Evolutionary conservation across 2,888 invertebrate species (phyloP), one percentile per base, ranked within the genome.

Genomic region (Heterodera filipjevi): DNA sequence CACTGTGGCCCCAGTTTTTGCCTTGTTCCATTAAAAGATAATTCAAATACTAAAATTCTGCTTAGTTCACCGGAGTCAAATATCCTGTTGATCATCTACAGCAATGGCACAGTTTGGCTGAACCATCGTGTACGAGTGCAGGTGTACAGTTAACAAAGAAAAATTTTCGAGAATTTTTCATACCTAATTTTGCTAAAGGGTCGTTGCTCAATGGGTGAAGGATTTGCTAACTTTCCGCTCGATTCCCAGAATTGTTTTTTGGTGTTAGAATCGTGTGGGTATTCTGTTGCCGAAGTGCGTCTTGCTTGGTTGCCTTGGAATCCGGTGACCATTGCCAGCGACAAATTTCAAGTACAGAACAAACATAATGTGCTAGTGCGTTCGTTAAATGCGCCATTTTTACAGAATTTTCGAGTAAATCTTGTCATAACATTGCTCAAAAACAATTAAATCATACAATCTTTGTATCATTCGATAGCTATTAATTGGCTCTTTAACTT

Each of bases 21-120:
- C n/a, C n/a, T n/a, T n/a, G n/a, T n/a, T n/a, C n/a, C n/a, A n/a
- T n/a, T n/a, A n/a, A n/a, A n/a, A n/a, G n/a, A n/a, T n/a, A n/a
- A n/a, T n/a, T n/a, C n/a, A n/a, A n/a, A n/a, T n/a, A n/a, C n/a
- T n/a, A n/a, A n/a, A n/a, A n/a, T n/a, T n/a, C n/a, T n/a, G n/a
- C n/a, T n/a, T 0, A 81, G 73, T 73, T 85, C 85, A 1, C 88
- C 88, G 19, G 87, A 87, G 80, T 84, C 86, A 76, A 89, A 89
- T 80, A 87, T 89, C 59, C 88, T 89, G 74, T 81, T 89, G 16
- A 87, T 89, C 87, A 89, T 89, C 53, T 89, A 89, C 72, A 85
- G 85, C n/a, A 89, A 89, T 81, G 89, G 89, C 27, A 88, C 87
- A 30, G 89, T 89, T 14, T 89, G 89, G 89, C 85, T 89, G 30